These are phyloP conservation scores for Carollia perspicillata DNA, from an alignment of 2,113 vertebrate species.

Conservation along the genomic window DNA sequence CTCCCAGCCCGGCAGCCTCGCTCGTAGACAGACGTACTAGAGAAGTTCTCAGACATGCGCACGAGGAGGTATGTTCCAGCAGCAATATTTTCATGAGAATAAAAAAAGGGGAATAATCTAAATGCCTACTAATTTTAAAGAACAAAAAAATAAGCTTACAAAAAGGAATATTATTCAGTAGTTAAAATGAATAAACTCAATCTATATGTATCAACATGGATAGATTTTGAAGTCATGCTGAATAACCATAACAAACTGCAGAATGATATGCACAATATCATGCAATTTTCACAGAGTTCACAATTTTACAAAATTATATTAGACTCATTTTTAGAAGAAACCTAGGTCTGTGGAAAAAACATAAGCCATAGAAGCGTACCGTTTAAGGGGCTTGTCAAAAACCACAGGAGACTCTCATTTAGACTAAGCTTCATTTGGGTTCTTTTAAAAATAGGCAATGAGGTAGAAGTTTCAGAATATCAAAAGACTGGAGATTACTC, in stretches of 20 bases:
- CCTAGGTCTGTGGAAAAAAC: background rate
- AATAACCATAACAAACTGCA: background rate
- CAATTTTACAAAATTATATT: background rate
- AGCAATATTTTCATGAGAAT: background rate
- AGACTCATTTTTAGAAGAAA: background rate
- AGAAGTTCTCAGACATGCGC: background rate
- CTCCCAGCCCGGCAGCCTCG: background rate
- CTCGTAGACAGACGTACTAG: background rate
- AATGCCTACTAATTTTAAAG: background rate
- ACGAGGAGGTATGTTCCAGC: background rate
- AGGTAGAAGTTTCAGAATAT: background rate
- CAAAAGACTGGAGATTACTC: background rate
- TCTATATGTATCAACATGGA: background rate
- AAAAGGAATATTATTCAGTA: background rate
- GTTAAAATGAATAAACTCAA: slow-evolving; percentile 2
- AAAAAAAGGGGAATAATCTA: background rate
- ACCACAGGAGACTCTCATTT: background rate
- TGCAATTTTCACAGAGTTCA: background rate
- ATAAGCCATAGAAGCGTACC: background rate
- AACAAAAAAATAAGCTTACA: background rate
- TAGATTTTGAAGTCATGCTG: background rate
- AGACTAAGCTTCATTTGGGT: background rate
- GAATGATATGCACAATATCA: background rate
- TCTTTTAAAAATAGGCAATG: background rate
- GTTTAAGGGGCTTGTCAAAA: background rate